Percentiles rank a stretch among this genome's conserved stretches.
Conservation (phyloP, 2,113 vertebrate species). For the Sturnira hondurensis region DNA sequence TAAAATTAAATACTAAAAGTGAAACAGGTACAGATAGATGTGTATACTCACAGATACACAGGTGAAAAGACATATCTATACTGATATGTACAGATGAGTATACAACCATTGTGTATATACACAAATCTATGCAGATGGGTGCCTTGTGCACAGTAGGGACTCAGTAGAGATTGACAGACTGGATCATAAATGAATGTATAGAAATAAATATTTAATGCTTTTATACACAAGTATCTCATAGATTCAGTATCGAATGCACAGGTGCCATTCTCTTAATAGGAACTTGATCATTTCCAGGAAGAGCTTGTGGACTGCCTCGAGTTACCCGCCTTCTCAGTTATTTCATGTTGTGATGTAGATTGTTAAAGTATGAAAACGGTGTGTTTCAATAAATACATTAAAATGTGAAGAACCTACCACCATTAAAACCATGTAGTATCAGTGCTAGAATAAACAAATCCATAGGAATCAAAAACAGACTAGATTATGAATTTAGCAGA, state of each 20-base stretch:
- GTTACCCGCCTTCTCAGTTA: conserved; percentile 88
- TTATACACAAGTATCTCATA: conserved; percentile 82
- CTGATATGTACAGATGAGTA: background rate
- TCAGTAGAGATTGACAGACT: background rate
- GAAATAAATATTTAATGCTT: background rate
- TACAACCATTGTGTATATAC: background rate
- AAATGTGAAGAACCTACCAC: background rate
- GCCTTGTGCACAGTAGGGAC: background rate
- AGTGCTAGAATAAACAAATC: background rate
- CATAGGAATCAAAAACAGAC: background rate
- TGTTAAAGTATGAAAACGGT: conserved; percentile 48
- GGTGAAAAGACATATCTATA: background rate
- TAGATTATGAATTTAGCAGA: background rate
- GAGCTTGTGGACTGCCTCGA: conserved; percentile 90
- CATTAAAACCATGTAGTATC: background rate
- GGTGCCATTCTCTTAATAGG: conserved; percentile 90
- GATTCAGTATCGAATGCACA: conserved; percentile 88
- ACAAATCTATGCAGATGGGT: background rate
- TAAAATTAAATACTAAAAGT: background rate
- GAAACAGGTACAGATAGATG: background rate
- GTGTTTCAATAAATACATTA: conserved; percentile 33
- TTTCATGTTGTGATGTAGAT: conserved; percentile 84
- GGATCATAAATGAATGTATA: background rate
- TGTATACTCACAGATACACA: background rate
- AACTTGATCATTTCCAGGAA: conserved; percentile 92